phyloP scores from a whole-genome alignment of 2,797 vertebrate species.

The Zalophus californianus region DNA sequence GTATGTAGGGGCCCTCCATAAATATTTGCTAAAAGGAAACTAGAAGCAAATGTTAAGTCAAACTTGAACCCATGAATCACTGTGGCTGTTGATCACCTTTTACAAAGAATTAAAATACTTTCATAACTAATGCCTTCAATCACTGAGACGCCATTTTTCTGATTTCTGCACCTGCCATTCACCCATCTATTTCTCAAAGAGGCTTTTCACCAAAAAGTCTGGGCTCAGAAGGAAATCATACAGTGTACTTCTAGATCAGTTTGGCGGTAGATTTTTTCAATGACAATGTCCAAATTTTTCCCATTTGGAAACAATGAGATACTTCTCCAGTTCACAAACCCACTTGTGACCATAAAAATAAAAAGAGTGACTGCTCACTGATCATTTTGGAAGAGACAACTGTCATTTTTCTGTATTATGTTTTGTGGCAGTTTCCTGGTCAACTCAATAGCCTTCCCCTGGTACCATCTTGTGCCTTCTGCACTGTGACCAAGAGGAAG shows the following conservation, averaged over 20 bases:
- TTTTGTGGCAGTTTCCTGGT: neutral
- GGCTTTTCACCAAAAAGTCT: neutral
- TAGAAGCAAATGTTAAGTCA: constrained; percentile 30
- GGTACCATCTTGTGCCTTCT: neutral
- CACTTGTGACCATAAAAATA: neutral
- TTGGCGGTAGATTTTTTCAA: neutral
- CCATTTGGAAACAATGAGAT: constrained; percentile 8
- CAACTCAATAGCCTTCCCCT: neutral
- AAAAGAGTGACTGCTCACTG: neutral
- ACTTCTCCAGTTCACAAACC: neutral
- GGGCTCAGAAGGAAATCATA: neutral
- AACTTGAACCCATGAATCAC: neutral
- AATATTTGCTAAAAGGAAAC: constrained; percentile 63
- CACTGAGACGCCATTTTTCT: neutral
- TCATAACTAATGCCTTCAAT: constrained; percentile 24
- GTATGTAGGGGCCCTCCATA: neutral
- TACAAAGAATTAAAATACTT: constrained; percentile 48
- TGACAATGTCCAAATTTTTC: constrained; percentile 34
- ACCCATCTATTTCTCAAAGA: constrained; percentile 32
- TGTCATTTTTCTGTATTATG: neutral
- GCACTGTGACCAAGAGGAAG: neutral
- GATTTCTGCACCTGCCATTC: neutral
- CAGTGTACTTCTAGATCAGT: neutral
- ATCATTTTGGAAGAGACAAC: neutral
- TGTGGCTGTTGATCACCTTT: constrained; percentile 49